These are phyloP conservation scores for Muscicapa comitata DNA, from an alignment of 2,797 vertebrate species.

Conservation along the genomic window DNA sequence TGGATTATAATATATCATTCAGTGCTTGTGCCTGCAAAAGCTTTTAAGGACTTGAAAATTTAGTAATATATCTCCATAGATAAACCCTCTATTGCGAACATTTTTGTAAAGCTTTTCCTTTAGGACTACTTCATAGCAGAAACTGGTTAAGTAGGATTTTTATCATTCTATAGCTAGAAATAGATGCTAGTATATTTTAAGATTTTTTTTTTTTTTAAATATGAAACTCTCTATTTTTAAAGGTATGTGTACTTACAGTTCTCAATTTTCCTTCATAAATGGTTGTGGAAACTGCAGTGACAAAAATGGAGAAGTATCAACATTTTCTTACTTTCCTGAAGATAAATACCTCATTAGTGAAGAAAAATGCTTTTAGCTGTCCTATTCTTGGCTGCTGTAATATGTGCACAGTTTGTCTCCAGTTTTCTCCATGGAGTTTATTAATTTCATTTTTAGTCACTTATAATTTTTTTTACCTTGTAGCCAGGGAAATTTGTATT, in stretches of 20 bases:
- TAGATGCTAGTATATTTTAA: neutral
- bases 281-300: neutral
- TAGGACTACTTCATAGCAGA: neutral
- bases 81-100: neutral
- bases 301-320: neutral
- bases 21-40: neutral
- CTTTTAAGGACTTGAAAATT: neutral
- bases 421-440: neutral
- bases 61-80: neutral
- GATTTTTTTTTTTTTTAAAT: neutral
- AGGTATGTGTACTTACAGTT: neutral
- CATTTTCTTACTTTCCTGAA: neutral
- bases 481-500: neutral
- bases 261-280: neutral
- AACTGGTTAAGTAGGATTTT: neutral
- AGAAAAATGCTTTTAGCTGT: neutral
- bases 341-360: neutral
- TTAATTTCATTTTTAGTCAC: neutral
- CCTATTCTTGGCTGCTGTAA: neutral
- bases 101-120: neutral
- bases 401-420: neutral
- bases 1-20: neutral
- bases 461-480: neutral
- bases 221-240: neutral
- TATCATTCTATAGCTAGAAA: neutral